A percentile compares a stretch with the other conserved stretches of the same genome.
phyloP scores from a whole-genome alignment of 2,888 invertebrate genomes.

The Achlya flavicornis region DNA sequence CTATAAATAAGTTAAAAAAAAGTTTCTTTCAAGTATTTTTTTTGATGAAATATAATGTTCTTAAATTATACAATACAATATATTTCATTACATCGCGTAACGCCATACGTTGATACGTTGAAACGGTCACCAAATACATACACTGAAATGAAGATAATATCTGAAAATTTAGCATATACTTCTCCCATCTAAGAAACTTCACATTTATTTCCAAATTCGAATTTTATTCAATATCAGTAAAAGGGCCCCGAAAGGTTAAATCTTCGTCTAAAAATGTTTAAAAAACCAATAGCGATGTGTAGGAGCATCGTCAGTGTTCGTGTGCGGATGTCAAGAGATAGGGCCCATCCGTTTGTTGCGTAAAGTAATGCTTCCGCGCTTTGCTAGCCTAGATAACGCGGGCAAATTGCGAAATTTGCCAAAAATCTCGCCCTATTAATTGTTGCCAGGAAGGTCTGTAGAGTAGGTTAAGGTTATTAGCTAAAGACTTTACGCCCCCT shows the following conservation, averaged over 20 bases:
- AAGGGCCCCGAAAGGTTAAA: neutral
- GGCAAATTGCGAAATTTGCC: constrained; percentile 73
- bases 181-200: no score
- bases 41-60: no score
- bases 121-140: no score
- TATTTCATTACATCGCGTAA: no score
- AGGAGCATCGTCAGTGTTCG: constrained; percentile 32
- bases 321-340: constrained; percentile 53
- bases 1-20: no score
- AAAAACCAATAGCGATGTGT: constrained; percentile 34
- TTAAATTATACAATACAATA: no score
- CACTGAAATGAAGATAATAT: no score
- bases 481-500: neutral
- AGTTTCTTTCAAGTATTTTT: no score
- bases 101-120: no score
- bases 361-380: constrained; percentile 63
- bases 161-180: no score
- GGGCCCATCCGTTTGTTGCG: constrained; percentile 36
- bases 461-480: neutral
- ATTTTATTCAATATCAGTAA: neutral
- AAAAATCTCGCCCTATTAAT: constrained; percentile 42
- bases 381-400: constrained; percentile 64
- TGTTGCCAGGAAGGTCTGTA: constrained; percentile 15
- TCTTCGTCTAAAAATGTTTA: constrained; percentile 22
- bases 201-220: neutral